Base-by-base conservation (phyloP, 1,140 invertebrate genomes). In the Pseudoatta argentina region DNA sequence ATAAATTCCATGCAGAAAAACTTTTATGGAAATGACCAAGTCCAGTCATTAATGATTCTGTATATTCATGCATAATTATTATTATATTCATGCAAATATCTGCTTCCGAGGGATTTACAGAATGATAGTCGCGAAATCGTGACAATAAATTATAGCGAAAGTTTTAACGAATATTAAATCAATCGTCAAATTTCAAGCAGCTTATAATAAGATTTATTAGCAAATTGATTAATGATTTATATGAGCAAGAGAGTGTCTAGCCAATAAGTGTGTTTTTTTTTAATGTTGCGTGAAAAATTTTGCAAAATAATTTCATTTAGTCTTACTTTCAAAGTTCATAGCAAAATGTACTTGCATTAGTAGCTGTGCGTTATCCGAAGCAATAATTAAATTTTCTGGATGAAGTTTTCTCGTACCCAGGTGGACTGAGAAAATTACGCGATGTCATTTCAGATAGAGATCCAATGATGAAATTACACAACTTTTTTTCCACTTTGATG, bases 121-220 rank as follows among this genome's bases (percentile, higher is more conserved):
- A 10, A 48, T 39, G 30, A 71, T 8, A 44, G 66, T 82, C 78
- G 30, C 24, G 24, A 44, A 69, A 71, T 82, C 53, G 34, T 8
- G 30, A 53, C 1, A 48, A 34, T 34, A 34, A 34, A 59, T 21
- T 24, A 14, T 24, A 16, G 21, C 10, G 34, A 34, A 73, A 83
- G 55, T 83, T 73, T 75, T 73, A 75, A 83, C 16, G 57, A 61
- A 82, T 61, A 18, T 34, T 34, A 73, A 82, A 82, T 73, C 61
- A 44, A 83, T 21, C 8, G 57, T 75, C 55, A 73, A 48, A 21
- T 48, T 48, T 61, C n/a, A 59, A 63, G 4, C n/a, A 18, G 63
- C 12, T 83, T 73, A 0, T 63, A 83, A 83, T 75, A 24, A 39
- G 14, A 51, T 73, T 83, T 61, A 61, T 83, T 21, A 61, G 55